These are phyloP conservation scores for Darevskia nairensis DNA, from an alignment of 2,797 vertebrate species.

Conservation along the genomic window DNA sequence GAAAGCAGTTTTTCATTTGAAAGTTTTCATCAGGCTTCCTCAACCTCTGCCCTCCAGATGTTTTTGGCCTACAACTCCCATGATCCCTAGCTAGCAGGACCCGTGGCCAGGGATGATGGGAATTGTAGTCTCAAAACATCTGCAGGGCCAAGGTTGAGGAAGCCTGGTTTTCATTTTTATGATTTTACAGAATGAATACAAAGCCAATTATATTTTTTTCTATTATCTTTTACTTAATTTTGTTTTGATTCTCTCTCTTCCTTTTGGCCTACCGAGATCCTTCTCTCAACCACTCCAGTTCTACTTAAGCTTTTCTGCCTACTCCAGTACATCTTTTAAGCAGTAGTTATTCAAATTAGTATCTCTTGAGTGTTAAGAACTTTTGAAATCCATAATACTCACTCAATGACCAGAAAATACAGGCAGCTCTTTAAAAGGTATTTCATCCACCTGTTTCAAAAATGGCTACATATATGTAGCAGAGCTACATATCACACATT, in stretches of 20 bases:
- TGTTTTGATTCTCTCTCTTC: not conserved
- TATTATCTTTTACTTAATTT: not conserved
- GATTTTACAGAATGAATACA: not conserved
- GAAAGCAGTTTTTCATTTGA: not conserved
- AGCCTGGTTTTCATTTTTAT: not conserved
- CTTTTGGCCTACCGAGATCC: not conserved
- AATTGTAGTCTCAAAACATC: no score
- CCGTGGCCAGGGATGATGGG: no score
- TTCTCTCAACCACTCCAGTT: not conserved
- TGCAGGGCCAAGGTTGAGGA: no score
- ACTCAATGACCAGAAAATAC: conserved; percentile 54
- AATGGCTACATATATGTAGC: conserved; percentile 37
- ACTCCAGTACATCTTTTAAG: conserved; percentile 36
- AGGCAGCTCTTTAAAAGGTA: conserved; percentile 45
- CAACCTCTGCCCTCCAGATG: no score
- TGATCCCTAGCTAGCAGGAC: no score
- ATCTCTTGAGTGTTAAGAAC: conserved; percentile 29
- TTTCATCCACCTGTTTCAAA: conserved; percentile 53
- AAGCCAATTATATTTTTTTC: not conserved
- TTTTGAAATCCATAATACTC: conserved; percentile 55
- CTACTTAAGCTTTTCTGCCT: conserved; percentile 24
- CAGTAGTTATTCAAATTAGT: conserved; percentile 54
- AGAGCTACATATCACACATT: conserved; percentile 45
- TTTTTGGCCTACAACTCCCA: no score
- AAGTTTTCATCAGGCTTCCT: not conserved